phyloP scores from a whole-genome alignment of 2,797 vertebrate genomes.

The Muscicapa comitata region DNA sequence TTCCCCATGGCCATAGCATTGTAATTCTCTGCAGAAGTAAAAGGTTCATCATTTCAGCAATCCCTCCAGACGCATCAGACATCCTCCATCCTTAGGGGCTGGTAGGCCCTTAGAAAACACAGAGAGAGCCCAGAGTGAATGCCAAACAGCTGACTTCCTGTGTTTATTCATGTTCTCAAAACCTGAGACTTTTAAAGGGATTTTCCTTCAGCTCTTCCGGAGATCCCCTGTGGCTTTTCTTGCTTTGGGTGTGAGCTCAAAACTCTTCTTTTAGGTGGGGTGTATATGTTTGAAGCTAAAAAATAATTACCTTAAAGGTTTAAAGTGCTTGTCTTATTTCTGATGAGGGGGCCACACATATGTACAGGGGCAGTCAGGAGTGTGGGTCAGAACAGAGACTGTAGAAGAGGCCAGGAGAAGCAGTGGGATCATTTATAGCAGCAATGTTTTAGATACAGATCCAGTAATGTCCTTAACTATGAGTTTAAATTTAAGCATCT shows the following conservation, averaged over 20 bases:
- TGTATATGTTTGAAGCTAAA: not conserved
- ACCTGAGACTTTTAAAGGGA: not conserved
- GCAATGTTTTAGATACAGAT: not conserved
- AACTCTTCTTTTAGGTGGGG: not conserved
- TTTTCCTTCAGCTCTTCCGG: not conserved
- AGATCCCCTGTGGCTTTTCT: not conserved
- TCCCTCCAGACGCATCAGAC: rapidly evolving
- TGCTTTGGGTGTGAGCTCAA: not conserved
- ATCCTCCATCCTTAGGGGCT: not conserved
- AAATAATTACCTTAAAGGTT: not conserved
- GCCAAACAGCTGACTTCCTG: not conserved
- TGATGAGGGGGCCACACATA: not conserved
- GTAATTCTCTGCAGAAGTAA: not conserved
- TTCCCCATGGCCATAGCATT: not conserved
- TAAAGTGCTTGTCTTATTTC: not conserved
- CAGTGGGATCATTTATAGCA: not conserved
- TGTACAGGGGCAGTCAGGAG: not conserved
- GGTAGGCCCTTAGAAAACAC: not conserved
- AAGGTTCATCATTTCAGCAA: not conserved
- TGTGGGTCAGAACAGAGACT: not conserved
- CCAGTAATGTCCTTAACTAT: not conserved
- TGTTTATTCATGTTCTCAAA: not conserved
- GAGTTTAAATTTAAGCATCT: not conserved
- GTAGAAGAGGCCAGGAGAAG: not conserved
- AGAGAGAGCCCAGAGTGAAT: not conserved